Conservation (phyloP, 2,888 invertebrate genomes). For the Dermolepida albohirtum region DNA sequence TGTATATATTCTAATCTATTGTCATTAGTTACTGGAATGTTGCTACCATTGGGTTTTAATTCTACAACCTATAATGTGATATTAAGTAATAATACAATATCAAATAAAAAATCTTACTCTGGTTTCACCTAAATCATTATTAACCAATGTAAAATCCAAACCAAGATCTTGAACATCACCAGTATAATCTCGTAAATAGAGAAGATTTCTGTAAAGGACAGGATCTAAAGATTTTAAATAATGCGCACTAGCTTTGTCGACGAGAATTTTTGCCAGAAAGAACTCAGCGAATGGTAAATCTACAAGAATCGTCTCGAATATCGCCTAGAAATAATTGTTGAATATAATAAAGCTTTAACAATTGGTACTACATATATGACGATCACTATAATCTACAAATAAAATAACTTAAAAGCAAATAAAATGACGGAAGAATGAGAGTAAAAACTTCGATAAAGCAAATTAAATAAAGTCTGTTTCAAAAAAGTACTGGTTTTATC, state of each 20-base stretch:
- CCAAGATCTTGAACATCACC: conserved; percentile 90
- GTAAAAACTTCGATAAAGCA: no score
- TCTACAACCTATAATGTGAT: conserved; percentile 77
- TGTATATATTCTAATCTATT: conserved; percentile 98
- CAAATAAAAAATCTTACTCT: conserved; percentile 67
- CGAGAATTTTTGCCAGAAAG: conserved; percentile 89
- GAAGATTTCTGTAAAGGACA: conserved; percentile 88
- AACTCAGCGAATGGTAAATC: conserved; percentile 97
- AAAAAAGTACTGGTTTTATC: no score
- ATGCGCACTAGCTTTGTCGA: conserved; percentile 83
- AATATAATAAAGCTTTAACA: no score
- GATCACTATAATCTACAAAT: no score
- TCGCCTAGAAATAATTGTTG: conserved; percentile 71
- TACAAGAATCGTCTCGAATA: conserved; percentile 94
- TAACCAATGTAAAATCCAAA: conserved; percentile 92
- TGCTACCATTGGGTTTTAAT: conserved; percentile 89
- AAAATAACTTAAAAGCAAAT: no score
- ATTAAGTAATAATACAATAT: background rate
- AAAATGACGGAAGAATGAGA: no score
- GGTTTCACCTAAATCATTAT: conserved; percentile 90
- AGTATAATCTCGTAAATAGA: conserved; percentile 86
- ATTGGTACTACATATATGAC: no score
- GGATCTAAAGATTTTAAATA: conserved; percentile 95
- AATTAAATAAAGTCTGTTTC: no score
- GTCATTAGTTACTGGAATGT: conserved; percentile 89